These are phyloP conservation scores for Sander vitreus DNA, from an alignment of 2,113 vertebrate species.

Conservation along the genomic window DNA sequence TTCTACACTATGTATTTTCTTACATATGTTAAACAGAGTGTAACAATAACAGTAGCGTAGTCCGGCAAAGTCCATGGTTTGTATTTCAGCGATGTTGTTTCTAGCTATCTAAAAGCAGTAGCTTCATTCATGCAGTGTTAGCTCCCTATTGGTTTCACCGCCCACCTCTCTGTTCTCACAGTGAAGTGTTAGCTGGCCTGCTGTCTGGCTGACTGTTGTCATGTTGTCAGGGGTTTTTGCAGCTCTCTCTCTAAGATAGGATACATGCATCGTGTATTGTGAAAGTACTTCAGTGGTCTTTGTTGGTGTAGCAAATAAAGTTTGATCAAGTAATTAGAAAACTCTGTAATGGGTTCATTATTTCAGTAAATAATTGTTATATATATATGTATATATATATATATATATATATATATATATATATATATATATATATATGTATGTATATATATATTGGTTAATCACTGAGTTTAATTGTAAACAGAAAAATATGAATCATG, in stretches of 20 bases:
- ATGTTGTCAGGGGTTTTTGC: not conserved
- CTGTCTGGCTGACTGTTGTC: not conserved
- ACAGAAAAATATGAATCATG: not conserved
- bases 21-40: too few relatives aligned
- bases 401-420: too few relatives aligned
- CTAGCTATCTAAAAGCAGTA: not conserved
- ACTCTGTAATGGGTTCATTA: not conserved
- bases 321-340: not conserved
- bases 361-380: not conserved
- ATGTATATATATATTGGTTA: too few relatives aligned
- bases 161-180: not conserved
- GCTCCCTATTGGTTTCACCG: conserved; percentile 30
- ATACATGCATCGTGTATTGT: not conserved
- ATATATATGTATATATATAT: too few relatives aligned
- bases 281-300: not conserved
- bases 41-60: too few relatives aligned
- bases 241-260: not conserved
- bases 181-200: conserved; percentile 19
- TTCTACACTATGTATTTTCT: not conserved
- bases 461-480: not conserved
- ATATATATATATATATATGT: not conserved
- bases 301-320: not conserved
- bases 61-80: fast-evolving
- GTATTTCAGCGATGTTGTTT: not conserved
- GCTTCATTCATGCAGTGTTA: conserved; percentile 49